phyloP scores from a whole-genome alignment of 2,113 vertebrate species.

The Nyctibius bracteatus region DNA sequence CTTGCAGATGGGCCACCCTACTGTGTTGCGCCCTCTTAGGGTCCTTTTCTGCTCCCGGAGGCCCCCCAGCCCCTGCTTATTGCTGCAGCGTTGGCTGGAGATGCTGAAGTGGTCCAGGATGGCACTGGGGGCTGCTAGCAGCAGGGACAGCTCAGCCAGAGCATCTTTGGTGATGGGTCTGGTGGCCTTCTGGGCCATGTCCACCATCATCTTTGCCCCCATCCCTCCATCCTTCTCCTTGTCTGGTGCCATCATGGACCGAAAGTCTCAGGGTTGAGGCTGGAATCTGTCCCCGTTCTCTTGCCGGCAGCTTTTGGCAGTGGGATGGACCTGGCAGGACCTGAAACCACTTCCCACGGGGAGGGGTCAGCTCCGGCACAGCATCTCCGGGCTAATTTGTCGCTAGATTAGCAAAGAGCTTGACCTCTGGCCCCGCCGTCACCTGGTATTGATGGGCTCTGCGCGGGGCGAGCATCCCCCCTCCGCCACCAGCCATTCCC shows the following conservation, averaged over 20 bases:
- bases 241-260: fast-evolving
- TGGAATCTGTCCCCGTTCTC: not conserved
- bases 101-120: not conserved
- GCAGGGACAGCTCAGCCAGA: not conserved
- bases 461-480: fast-evolving
- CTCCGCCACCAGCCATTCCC: not conserved
- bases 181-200: not conserved
- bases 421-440: not conserved
- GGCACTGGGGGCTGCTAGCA: not conserved
- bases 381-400: conserved; percentile 5
- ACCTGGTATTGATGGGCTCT: not conserved
- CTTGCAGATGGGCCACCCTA: not conserved
- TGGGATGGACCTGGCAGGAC: fast-evolving
- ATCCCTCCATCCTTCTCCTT: fast-evolving
- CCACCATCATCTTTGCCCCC: not conserved
- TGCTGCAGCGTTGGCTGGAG: not conserved
- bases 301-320: not conserved
- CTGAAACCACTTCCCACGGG: not conserved
- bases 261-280: not conserved
- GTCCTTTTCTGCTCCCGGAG: not conserved
- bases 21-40: not conserved
- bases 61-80: fast-evolving
- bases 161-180: not conserved
- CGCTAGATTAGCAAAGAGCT: not conserved
- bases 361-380: fast-evolving